Base-by-base conservation (phyloP, 2,888 invertebrate genomes). In the Leptinotarsa haldemani region DNA sequence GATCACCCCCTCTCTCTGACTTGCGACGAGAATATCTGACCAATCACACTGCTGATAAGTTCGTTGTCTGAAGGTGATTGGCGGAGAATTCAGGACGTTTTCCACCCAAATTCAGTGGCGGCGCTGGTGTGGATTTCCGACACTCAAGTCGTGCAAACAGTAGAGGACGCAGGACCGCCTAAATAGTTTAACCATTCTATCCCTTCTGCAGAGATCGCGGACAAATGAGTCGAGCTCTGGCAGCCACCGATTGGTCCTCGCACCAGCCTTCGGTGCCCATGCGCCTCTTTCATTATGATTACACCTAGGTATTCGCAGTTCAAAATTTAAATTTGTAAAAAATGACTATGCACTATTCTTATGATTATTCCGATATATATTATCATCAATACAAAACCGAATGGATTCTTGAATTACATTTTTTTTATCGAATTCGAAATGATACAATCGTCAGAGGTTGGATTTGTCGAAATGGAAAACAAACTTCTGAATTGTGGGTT, bases 191-290 rank as follows among this genome's bases (percentile, higher is more conserved):
- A 61, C 48, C 71, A 70, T 69, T 75, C 46, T 15, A 30, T 56
- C 47, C 48, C 56, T n/a, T 72, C 65, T 75, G 74, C 61, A 67
- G 69, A 71, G 74, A 77, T 71, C 76, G 70, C 74, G 75, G 76
- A 75, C 73, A 73, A 78, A 78, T 77, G 79, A 77, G 82, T 83
- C 83, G 83, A 84, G 82, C 82, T 84, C 80, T 82, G 82, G 84
- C 82, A 83, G 83, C 83, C 82, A 84, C 83, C 83, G 81, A 75
- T 79, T 87, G 87, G 87, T 87, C 87, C 87, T 87, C 87, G 85
- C 87, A 87, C 87, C 87, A 87, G 87, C 87, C 20, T 83, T 79
- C 82, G 85, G 84, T 83, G 84, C 84, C 84, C 84, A 83, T 83
- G 84, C 84, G 85, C 85, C 85, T 85, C 84, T 83, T 84, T 83